These are phyloP conservation scores for Paratrypauchen microcephalus DNA, from an alignment of 2,797 vertebrate species.

Conservation along the genomic window DNA sequence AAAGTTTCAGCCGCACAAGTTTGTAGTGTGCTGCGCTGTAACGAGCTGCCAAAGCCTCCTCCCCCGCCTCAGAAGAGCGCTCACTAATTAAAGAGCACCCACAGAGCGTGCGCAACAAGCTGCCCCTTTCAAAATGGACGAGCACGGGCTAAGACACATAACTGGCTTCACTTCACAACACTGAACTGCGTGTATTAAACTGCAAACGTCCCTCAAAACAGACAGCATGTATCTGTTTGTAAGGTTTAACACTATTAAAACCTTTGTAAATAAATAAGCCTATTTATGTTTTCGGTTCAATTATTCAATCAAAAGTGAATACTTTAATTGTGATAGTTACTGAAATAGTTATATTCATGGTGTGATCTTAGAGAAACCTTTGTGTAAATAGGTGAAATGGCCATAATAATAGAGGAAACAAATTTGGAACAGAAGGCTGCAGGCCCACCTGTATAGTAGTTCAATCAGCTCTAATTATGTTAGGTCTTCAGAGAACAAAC, in stretches of 20 bases:
- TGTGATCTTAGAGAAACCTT: background rate
- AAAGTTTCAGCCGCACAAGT: conserved; percentile 64
- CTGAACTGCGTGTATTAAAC: background rate
- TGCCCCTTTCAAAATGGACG: conserved; percentile 61
- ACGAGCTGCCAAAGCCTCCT: conserved; percentile 35
- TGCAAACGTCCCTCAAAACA: background rate
- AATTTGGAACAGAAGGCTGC: background rate
- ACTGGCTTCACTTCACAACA: background rate
- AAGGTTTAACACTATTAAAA: background rate
- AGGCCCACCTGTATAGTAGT: conserved; percentile 33
- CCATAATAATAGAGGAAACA: background rate
- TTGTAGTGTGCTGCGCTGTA: conserved; percentile 38
- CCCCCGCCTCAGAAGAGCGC: conserved; percentile 41
- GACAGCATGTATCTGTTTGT: background rate
- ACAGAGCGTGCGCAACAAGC: conserved; percentile 57
- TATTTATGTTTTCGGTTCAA: background rate
- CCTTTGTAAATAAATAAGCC: background rate
- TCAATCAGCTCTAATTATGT: conserved; percentile 44
- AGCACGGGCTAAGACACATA: conserved; percentile 10
- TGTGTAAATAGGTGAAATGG: background rate
- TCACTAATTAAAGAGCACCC: conserved; percentile 52
- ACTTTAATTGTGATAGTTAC: background rate
- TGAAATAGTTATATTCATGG: background rate
- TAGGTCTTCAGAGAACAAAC: conserved; percentile 37
- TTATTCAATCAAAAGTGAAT: background rate